A percentile compares a stretch with the other conserved stretches of the same genome.
Evolutionary conservation across 2,113 vertebrate species (phyloP).

Genomic region (Macrotus californicus): DNA sequence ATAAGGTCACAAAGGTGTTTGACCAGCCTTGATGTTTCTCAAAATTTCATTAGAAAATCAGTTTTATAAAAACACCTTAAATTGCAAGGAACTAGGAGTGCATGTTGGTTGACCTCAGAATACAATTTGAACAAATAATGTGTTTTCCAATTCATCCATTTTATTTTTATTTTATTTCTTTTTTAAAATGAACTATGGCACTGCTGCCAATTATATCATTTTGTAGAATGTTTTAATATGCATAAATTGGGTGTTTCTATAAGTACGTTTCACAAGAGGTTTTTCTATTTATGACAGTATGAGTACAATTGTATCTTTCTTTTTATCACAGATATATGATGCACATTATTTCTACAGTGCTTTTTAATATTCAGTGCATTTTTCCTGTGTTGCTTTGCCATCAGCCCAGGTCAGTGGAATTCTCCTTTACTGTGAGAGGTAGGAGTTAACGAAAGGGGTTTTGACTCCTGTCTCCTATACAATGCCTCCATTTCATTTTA

Average conservation of each 20-base stretch:
- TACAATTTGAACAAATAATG: constrained; percentile 32
- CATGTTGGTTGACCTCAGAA: neutral
- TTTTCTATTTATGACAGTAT: constrained; percentile 13
- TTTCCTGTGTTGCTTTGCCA: neutral
- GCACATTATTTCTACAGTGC: neutral
- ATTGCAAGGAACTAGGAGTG: neutral
- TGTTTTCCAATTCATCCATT: constrained; percentile 2
- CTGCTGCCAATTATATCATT: neutral
- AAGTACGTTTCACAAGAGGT: constrained; percentile 4
- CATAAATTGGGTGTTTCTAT: neutral
- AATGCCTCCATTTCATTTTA: neutral
- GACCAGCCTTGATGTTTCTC: neutral
- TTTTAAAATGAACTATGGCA: constrained; percentile 10
- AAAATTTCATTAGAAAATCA: constrained; percentile 42
- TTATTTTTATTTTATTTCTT: constrained; percentile 34
- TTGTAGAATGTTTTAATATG: neutral
- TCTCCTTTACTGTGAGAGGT: neutral
- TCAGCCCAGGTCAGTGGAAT: neutral
- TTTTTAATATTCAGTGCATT: neutral
- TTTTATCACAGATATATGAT: neutral
- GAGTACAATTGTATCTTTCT: neutral
- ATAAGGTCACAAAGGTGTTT: neutral
- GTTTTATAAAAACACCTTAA: constrained; percentile 34
- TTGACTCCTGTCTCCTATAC: neutral
- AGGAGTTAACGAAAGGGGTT: neutral